phyloP scores from a whole-genome alignment of 1,140 invertebrate species.

The Drosophila navojoa region DNA sequence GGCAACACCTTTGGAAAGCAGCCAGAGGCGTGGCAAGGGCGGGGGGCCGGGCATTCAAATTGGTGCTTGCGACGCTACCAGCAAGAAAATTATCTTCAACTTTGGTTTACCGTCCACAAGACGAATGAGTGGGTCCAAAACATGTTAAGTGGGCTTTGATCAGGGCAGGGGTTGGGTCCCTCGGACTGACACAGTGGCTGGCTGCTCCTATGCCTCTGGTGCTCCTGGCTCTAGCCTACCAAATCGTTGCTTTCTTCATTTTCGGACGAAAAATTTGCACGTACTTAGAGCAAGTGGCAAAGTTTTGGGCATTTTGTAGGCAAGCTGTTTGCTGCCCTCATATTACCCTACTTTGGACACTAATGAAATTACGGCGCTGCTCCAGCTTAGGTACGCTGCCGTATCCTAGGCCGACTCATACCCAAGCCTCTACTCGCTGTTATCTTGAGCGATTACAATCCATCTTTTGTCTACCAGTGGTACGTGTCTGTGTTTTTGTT shows the following conservation, averaged over 20 bases:
- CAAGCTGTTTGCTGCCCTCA: slow-evolving; percentile 37
- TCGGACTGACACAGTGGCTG: not conserved
- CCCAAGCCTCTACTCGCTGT: slow-evolving; percentile 23
- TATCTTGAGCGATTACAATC: slow-evolving; percentile 82
- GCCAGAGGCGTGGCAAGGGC: not conserved
- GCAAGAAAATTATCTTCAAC: slow-evolving; percentile 61
- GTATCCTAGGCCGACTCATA: slow-evolving; percentile 6
- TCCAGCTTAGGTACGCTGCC: slow-evolving; percentile 6
- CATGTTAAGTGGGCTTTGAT: slow-evolving; percentile 54
- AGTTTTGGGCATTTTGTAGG: slow-evolving; percentile 38
- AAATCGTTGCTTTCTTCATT: slow-evolving; percentile 58
- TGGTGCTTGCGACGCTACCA: slow-evolving; percentile 30
- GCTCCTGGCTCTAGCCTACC: not conserved
- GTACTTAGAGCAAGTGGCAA: slow-evolving; percentile 63
- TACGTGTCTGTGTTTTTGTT: slow-evolving; percentile 53
- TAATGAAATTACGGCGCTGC: slow-evolving; percentile 71
- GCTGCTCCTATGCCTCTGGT: not conserved
- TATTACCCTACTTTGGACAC: slow-evolving; percentile 63
- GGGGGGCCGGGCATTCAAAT: slow-evolving; percentile 26
- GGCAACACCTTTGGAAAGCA: not conserved
- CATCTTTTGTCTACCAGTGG: slow-evolving; percentile 72
- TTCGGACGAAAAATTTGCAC: slow-evolving; percentile 74
- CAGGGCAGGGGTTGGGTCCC: not conserved
- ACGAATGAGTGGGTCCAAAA: slow-evolving; percentile 45
- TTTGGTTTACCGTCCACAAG: slow-evolving; percentile 51